Percentiles rank a stretch among this genome's conserved stretches.
These are phyloP conservation scores for Tragelaphus scriptus DNA, from an alignment of 2,113 vertebrate genomes.

Conservation along the genomic window DNA sequence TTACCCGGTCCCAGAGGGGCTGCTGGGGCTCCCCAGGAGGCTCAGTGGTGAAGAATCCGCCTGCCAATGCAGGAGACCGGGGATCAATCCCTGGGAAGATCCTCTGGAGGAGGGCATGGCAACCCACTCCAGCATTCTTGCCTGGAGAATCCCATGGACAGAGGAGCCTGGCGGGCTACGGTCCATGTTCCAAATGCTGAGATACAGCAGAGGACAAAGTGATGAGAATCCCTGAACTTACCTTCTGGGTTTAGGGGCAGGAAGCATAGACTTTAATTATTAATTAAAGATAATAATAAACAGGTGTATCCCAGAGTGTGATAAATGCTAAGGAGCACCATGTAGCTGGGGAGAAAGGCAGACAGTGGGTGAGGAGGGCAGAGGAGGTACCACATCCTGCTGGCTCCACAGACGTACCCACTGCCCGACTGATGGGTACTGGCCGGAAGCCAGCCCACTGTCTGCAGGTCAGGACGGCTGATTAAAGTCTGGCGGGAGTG, in stretches of 20 bases:
- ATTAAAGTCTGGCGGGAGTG: background rate
- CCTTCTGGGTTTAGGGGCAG: background rate
- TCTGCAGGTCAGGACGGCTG: background rate
- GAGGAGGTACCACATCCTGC: fast-evolving
- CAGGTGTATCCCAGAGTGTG: background rate
- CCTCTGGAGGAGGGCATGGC: background rate
- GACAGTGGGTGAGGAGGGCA: background rate
- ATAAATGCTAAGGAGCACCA: background rate
- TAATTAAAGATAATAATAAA: background rate
- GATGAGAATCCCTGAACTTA: background rate
- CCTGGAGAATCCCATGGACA: background rate
- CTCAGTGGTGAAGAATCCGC: background rate
- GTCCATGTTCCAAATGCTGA: background rate
- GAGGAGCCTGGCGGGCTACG: background rate
- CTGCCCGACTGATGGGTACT: background rate
- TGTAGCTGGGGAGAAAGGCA: background rate
- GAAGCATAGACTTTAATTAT: background rate
- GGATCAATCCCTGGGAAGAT: background rate
- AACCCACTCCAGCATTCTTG: background rate
- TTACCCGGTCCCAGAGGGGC: fast-evolving
- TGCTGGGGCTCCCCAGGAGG: background rate
- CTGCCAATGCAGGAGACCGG: background rate
- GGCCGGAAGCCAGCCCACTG: background rate
- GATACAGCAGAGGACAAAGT: background rate
- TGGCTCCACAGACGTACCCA: background rate